Base-by-base conservation (phyloP, 2,888 invertebrate genomes). In the Ophion slaviceki region DNA sequence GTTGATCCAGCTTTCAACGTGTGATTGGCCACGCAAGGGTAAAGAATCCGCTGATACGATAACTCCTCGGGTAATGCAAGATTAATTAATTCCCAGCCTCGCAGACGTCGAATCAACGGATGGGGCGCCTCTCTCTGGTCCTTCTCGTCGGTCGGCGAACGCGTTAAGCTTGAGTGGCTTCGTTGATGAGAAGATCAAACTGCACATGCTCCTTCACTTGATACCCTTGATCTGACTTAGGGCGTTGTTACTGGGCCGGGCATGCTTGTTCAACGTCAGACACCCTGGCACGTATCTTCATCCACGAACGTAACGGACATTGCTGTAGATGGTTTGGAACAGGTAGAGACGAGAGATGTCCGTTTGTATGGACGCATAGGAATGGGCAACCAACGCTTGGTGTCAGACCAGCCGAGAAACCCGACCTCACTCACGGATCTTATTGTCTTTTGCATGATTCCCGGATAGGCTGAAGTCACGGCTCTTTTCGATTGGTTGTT, bases 11-110 rank as follows among this genome's bases (percentile, higher is more conserved):
- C 32, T 74, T 70, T 66, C 47, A 45, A 11, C 24, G n/a, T 6
- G 28, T 57, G 47, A 74, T 70, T 68, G 17, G 59, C 32, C 76
- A 53, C 59, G 20, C 40, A 32, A 59, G 17, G 59, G 14, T 36
- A 71, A 53, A 53, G 53, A 68, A 59, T 32, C 62, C 57, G 66
- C 64, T 45, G 36, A 64, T 75, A 75, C 62, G 81, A 78, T 68
- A 82, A 7, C 75, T 59, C 82, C 67, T 64, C 53, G 36, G 82
- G 82, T 71, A 82, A 80, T 80, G 28, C 40, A 17, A 80, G 82
- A 82, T 85, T 85, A 85, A 85, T 85, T 85, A 85, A 85, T 85
- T 85, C 64, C 32, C 28, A 66, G 75, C 64, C 17, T 59, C 62
- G 40, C 62, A 77, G 77, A 68, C 77, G 72, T 84, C 68, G 77